A percentile compares a stretch with the other conserved stretches of the same genome.
Conservation (phyloP, 2,888 invertebrate species). For the Eulithis testata region DNA sequence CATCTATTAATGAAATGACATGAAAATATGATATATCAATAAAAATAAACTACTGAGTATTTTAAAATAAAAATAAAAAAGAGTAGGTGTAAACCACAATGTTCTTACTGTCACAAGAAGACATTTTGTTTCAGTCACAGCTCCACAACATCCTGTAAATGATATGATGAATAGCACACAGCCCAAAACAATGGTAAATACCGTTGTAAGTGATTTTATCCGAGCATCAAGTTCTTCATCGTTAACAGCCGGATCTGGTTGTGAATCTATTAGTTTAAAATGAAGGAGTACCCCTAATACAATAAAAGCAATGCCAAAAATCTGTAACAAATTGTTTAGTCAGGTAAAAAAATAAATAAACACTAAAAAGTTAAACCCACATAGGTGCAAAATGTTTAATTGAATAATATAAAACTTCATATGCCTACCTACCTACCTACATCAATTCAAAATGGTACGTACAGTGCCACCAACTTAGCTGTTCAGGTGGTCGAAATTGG, state of each 20-base stretch:
- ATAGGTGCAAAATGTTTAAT: too few species aligned
- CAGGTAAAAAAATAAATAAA: not conserved
- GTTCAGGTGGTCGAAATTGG: too few species aligned
- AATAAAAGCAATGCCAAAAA: not conserved
- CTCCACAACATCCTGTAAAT: constrained; percentile 31
- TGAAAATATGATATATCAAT: too few species aligned
- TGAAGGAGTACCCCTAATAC: constrained; percentile 5
- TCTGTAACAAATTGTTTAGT: constrained; percentile 5
- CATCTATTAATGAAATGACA: not conserved
- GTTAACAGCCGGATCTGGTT: not conserved
- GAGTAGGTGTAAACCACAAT: not conserved
- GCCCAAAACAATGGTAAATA: constrained; percentile 10
- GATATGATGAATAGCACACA: constrained; percentile 10
- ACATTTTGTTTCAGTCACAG: constrained; percentile 42
- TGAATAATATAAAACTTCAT: too few species aligned
- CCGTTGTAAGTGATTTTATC: not conserved
- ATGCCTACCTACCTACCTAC: too few species aligned
- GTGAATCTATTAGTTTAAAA: not conserved
- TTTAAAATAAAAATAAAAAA: too few species aligned
- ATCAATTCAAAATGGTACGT: too few species aligned
- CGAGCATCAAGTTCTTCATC: not conserved
- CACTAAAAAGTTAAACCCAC: too few species aligned
- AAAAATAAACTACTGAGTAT: too few species aligned
- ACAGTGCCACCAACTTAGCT: too few species aligned
- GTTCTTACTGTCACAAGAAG: constrained; percentile 29